Percentiles rank a stretch among this genome's conserved stretches.
Evolutionary conservation across 2,113 vertebrate species (phyloP).

Genomic region (Scomber scombrus): DNA sequence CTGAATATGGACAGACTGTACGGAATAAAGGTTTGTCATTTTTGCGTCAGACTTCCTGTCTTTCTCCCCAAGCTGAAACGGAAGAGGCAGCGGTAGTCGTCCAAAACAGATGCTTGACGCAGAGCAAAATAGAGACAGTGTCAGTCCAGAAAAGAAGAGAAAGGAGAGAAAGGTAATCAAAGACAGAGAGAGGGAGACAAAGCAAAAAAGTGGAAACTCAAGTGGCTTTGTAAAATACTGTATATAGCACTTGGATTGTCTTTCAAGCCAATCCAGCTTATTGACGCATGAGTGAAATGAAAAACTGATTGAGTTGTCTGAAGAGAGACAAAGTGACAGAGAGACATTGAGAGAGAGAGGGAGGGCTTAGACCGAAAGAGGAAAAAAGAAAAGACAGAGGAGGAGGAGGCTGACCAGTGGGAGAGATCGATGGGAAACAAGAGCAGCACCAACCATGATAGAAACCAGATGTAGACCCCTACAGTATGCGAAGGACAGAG

Average conservation of each 20-base stretch:
- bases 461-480: slow-evolving; percentile 79
- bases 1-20: slow-evolving; percentile 17
- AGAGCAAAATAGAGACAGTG: slow-evolving; percentile 10
- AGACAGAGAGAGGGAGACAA: neutral
- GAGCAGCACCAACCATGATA: slow-evolving; percentile 74
- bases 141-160: neutral
- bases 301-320: slow-evolving; percentile 21
- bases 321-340: slow-evolving; percentile 3
- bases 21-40: slow-evolving; percentile 38
- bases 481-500: slow-evolving; percentile 33
- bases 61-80: slow-evolving; percentile 59
- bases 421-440: slow-evolving; percentile 76
- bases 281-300: slow-evolving; percentile 18
- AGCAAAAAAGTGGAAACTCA: neutral
- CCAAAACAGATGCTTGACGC: slow-evolving; percentile 35
- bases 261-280: too few species aligned
- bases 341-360: slow-evolving; percentile 35
- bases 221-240: neutral
- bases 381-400: slow-evolving; percentile 11
- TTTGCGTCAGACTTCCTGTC: slow-evolving; percentile 72
- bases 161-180: neutral
- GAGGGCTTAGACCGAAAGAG: slow-evolving; percentile 51
- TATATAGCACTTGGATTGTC: too few species aligned
- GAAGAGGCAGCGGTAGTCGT: slow-evolving; percentile 43
- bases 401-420: slow-evolving; percentile 56